Conservation (phyloP, 2,113 vertebrate genomes). For the Caretta caretta region DNA sequence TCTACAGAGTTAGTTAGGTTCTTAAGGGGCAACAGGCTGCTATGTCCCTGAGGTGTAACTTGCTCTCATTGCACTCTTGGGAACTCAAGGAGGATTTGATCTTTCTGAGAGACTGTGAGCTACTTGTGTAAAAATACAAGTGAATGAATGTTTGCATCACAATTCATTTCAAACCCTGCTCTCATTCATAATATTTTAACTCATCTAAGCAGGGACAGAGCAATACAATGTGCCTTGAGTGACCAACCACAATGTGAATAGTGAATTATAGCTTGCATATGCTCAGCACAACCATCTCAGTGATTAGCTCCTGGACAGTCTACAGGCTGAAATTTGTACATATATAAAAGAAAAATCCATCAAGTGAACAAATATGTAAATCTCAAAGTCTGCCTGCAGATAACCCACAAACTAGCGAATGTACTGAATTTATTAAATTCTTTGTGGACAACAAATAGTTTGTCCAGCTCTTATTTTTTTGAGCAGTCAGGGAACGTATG, state of each 20-base stretch:
- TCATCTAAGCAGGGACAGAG: background rate
- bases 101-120: background rate
- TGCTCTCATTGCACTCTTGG: background rate
- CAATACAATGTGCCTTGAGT: background rate
- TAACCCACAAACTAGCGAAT: background rate
- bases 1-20: background rate
- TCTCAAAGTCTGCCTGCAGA: background rate
- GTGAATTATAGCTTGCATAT: background rate
- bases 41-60: background rate
- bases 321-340: background rate
- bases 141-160: background rate
- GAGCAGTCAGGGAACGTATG: background rate
- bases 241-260: background rate
- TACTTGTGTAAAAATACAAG: background rate
- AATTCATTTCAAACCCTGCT: background rate
- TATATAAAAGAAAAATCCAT: background rate
- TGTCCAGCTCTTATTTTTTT: background rate
- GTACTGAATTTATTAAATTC: background rate
- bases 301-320: background rate
- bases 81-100: background rate
- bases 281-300: background rate
- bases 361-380: background rate
- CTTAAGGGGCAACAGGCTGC: background rate
- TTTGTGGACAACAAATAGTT: background rate
- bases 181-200: background rate